phyloP scores from a whole-genome alignment of 1,140 invertebrate genomes.

The Caerostris extrusa region DNA sequence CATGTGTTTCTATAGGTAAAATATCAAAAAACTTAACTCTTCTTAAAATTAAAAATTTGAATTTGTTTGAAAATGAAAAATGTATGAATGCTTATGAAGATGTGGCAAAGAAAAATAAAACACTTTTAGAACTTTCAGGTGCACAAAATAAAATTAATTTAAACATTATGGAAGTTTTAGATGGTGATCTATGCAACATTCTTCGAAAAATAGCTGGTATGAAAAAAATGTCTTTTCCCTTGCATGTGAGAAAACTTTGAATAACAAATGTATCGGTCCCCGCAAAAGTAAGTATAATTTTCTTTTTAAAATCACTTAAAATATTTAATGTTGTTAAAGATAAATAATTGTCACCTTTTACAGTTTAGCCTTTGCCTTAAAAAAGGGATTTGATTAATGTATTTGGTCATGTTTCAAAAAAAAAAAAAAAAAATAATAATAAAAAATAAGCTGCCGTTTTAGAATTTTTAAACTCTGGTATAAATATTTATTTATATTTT shows the following conservation, averaged over 20 bases:
- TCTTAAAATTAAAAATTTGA: neutral
- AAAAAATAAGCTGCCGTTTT: too few species aligned
- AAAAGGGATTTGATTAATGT: too few species aligned
- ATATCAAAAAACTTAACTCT: neutral
- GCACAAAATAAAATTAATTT: neutral
- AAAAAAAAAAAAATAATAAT: too few species aligned
- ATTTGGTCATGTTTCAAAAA: too few species aligned
- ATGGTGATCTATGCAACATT: neutral
- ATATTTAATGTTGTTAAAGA: neutral
- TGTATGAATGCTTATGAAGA: neutral
- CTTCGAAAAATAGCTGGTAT: neutral
- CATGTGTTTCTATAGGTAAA: neutral
- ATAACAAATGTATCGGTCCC: constrained; percentile 42
- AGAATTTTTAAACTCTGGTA: too few species aligned
- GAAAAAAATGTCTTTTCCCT: constrained; percentile 32
- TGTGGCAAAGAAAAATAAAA: too few species aligned
- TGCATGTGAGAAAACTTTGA: constrained; percentile 36
- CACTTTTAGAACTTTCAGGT: too few species aligned
- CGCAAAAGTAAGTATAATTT: constrained; percentile 21
- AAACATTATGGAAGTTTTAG: neutral
- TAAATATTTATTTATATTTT: too few species aligned
- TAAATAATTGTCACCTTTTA: neutral
- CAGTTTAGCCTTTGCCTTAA: too few species aligned
- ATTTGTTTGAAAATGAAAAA: neutral
- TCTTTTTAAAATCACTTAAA: neutral